These are phyloP conservation scores for Trochalopteron elliotii DNA, from an alignment of 2,113 vertebrate genomes.

Conservation along the genomic window DNA sequence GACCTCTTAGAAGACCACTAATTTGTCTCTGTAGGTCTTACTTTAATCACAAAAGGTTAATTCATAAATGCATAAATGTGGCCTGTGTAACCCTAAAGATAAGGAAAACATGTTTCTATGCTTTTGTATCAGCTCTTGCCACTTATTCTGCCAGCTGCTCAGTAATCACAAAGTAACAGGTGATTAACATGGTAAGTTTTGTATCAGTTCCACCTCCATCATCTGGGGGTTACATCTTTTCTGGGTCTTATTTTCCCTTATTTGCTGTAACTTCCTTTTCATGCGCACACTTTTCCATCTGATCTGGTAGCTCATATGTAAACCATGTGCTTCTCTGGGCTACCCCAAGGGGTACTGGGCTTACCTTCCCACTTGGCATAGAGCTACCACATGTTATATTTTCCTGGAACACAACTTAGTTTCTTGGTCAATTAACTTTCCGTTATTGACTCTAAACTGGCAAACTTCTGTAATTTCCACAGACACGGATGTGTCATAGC, in stretches of 20 bases:
- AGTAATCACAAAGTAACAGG: background rate
- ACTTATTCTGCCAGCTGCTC: background rate
- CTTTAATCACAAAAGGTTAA: background rate
- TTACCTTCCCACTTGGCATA: background rate
- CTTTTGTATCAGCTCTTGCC: background rate
- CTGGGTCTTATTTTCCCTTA: background rate
- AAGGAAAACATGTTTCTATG: background rate
- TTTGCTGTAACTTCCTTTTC: background rate
- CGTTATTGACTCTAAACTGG: background rate
- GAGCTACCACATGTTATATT: background rate
- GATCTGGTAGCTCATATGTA: background rate
- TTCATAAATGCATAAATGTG: background rate
- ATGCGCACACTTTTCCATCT: background rate
- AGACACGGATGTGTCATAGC: background rate
- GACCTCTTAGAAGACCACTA: background rate
- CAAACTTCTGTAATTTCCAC: background rate
- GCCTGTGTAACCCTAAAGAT: background rate
- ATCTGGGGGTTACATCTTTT: background rate
- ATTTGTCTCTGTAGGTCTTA: background rate
- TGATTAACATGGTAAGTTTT: background rate
- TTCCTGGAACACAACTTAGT: background rate
- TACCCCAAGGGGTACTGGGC: background rate
- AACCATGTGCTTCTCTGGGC: background rate
- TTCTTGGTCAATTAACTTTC: background rate
- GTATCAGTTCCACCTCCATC: background rate